Conservation (phyloP, 2,797 vertebrate genomes). For the Falco novaeseelandiae region DNA sequence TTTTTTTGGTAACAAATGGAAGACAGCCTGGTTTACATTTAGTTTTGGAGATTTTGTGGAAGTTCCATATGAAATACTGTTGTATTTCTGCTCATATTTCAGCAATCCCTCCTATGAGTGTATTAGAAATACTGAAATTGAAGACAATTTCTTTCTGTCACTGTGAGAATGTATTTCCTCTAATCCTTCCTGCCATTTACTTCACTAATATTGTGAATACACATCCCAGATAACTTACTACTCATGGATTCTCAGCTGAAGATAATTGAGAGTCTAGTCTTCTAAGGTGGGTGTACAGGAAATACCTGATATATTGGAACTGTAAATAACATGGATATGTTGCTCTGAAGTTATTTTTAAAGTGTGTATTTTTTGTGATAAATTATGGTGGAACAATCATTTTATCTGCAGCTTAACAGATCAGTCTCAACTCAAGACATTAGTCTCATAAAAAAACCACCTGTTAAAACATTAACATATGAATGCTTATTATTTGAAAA, state of each 20-base stretch:
- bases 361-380: background rate
- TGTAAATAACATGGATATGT: background rate
- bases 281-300: background rate
- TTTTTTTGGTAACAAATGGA: background rate
- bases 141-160: background rate
- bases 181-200: background rate
- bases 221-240: background rate
- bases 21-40: conserved; percentile 6
- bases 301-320: background rate
- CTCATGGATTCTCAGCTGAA: background rate
- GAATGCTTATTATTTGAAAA: background rate
- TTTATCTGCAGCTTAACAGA: background rate
- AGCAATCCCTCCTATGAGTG: background rate
- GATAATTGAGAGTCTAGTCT: background rate
- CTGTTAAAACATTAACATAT: background rate
- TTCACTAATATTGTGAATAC: background rate
- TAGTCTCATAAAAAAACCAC: background rate
- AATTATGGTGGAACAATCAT: background rate
- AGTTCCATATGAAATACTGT: background rate
- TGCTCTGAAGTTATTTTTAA: background rate
- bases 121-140: background rate
- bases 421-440: background rate
- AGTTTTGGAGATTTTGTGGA: background rate
- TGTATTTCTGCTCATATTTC: background rate
- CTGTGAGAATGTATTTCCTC: background rate